A percentile compares a stretch with the other conserved stretches of the same genome.
These are phyloP conservation scores for Heliconius congener DNA, from an alignment of 1,140 invertebrate genomes.

Conservation along the genomic window DNA sequence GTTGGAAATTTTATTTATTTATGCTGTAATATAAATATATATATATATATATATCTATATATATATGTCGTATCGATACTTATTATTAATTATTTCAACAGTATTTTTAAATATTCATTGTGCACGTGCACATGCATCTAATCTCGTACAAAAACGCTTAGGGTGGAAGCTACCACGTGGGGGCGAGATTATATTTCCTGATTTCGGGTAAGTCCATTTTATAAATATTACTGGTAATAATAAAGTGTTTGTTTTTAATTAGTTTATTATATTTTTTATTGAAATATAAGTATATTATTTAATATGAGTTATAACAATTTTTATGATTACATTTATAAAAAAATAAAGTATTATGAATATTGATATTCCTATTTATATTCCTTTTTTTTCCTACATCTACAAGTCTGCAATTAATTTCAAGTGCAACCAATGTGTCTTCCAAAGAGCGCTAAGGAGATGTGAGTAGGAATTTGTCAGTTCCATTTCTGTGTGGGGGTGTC, in stretches of 20 bases:
- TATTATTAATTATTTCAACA: too few relatives aligned
- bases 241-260: too few relatives aligned
- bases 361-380: not conserved
- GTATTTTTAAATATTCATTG: not conserved
- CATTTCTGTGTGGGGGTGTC: slow-evolving; percentile 32
- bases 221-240: not conserved
- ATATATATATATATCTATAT: too few relatives aligned
- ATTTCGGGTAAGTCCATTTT: not conserved
- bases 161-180: not conserved
- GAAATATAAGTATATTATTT: too few relatives aligned
- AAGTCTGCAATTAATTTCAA: not conserved
- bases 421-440: not conserved
- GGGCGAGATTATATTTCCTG: not conserved
- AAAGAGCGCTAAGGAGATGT: slow-evolving; percentile 23
- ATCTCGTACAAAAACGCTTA: not conserved
- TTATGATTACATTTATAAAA: too few relatives aligned
- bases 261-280: too few relatives aligned
- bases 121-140: slow-evolving; percentile 6
- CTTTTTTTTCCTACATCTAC: too few relatives aligned
- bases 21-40: too few relatives aligned
- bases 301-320: too few relatives aligned
- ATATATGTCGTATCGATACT: too few relatives aligned
- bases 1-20: too few relatives aligned
- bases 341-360: not conserved
- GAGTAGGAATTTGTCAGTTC: slow-evolving; percentile 36